Evolutionary conservation across 2,888 invertebrate genomes (phyloP), one percentile per base, ranked within the genome.

Genomic region (Pterostichus madidus): DNA sequence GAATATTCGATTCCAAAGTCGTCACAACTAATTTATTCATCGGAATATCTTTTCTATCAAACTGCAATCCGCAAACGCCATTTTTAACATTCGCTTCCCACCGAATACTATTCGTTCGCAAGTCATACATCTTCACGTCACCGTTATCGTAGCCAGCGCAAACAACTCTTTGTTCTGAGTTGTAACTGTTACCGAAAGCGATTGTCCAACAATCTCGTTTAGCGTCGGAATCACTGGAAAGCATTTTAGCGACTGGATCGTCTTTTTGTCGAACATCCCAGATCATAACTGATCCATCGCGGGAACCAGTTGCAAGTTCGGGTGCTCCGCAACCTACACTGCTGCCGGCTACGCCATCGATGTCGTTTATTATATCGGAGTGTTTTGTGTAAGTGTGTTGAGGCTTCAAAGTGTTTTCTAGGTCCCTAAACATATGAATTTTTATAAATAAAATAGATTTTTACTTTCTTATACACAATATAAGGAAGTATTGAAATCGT

Each of bases 101-200:
- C 87, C 94, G 91, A 0, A 98, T 90, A 0, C 93, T 91, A 95
- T 98, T 96, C 5, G 94, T 93, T 84, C 95, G 93, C 32, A 99
- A 91, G 89, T 99, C 98, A 88, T 97, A 98, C 90, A 99, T 93
- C 90, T 98, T 99, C 1, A 99, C 90, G 88, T 99, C 99, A 0
- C 99, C 99, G 89, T 99, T 99, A 88, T 99, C 98, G 87, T 98
- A 99, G 0, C 99, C 99, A 8, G 98, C 96, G 32, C 94, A 95
- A 0, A 99, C 94, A 81, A 96, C 92, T 82, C 98, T 92, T 86
- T 99, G 98, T 35, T 95, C 93, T 64, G 95, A 93, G 88, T 96
- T 97, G 90, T 95, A 97, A 0, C 97, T 95, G 90, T 98, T 96
- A 0, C 98, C 98, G 88, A 99, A 98, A 0, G 95, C 93, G 0